Evolutionary conservation across 2,113 vertebrate species (phyloP).

Genomic region (Zosterops lateralis): DNA sequence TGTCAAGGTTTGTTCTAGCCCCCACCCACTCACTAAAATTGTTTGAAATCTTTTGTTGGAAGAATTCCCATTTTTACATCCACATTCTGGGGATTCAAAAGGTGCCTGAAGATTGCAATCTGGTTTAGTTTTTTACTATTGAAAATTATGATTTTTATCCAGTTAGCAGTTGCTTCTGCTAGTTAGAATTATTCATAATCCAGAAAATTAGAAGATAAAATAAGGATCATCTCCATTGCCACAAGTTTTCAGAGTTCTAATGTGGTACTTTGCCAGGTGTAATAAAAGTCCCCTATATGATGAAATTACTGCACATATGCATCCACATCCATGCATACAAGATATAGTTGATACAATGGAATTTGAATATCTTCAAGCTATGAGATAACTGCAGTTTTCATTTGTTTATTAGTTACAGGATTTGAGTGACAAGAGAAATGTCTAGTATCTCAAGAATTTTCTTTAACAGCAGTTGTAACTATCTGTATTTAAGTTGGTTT

Average conservation of each 20-base stretch:
- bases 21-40: background rate
- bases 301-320: background rate
- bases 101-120: background rate
- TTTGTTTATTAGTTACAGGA: background rate
- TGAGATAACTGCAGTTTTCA: background rate
- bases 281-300: background rate
- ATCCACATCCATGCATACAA: background rate
- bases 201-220: background rate
- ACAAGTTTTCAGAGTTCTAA: background rate
- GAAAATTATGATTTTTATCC: background rate
- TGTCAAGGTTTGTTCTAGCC: background rate
- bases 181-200: background rate
- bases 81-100: background rate
- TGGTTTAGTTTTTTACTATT: background rate
- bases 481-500: background rate
- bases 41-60: background rate
- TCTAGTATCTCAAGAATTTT: background rate
- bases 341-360: background rate
- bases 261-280: background rate
- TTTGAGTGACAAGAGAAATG: background rate
- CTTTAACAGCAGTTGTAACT: background rate
- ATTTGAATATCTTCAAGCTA: background rate
- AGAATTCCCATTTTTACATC: background rate
- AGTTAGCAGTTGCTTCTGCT: background rate
- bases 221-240: background rate